Evolutionary conservation across 1,140 invertebrate genomes (phyloP).

Genomic region (Drosophila miranda): DNA sequence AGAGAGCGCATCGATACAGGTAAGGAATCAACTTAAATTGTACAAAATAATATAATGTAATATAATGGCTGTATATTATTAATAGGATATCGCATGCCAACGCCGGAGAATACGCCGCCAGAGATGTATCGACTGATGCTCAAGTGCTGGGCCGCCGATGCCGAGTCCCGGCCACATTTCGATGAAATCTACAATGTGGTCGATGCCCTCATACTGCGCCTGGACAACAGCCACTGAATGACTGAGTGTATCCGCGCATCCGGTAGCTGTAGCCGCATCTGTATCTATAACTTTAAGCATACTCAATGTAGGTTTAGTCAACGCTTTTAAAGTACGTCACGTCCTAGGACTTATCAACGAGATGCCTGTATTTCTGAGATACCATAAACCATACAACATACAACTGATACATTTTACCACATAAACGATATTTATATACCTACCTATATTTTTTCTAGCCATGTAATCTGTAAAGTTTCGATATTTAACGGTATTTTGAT

Average conservation of each 20-base stretch:
- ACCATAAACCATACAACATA: constrained; percentile 22
- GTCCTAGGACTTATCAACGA: constrained; percentile 58
- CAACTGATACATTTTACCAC: constrained; percentile 55
- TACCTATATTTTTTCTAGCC: constrained; percentile 64
- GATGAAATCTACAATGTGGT: constrained; percentile 89
- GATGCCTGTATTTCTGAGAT: constrained; percentile 77
- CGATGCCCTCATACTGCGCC: constrained; percentile 76
- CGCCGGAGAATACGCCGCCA: constrained; percentile 93
- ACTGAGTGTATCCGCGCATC: too few species aligned
- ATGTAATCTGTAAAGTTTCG: constrained; percentile 62
- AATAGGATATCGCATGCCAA: constrained; percentile 95
- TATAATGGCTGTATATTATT: neutral
- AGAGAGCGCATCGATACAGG: constrained; percentile 96
- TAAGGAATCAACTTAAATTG: constrained; percentile 68
- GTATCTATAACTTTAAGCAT: constrained; percentile 34
- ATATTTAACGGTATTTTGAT: constrained; percentile 24
- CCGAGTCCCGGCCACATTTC: constrained; percentile 95
- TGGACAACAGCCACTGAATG: constrained; percentile 75
- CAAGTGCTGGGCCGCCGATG: constrained; percentile 96
- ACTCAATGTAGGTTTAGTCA: constrained; percentile 59
- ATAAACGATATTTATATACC: constrained; percentile 50
- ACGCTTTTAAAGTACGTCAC: constrained; percentile 73
- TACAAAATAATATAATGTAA: too few species aligned
- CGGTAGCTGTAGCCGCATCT: constrained; percentile 4
- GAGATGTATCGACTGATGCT: constrained; percentile 96